A percentile compares a stretch with the other conserved stretches of the same genome.
These are phyloP conservation scores for Nettapus auritus DNA, from an alignment of 2,113 vertebrate genomes.

Conservation along the genomic window DNA sequence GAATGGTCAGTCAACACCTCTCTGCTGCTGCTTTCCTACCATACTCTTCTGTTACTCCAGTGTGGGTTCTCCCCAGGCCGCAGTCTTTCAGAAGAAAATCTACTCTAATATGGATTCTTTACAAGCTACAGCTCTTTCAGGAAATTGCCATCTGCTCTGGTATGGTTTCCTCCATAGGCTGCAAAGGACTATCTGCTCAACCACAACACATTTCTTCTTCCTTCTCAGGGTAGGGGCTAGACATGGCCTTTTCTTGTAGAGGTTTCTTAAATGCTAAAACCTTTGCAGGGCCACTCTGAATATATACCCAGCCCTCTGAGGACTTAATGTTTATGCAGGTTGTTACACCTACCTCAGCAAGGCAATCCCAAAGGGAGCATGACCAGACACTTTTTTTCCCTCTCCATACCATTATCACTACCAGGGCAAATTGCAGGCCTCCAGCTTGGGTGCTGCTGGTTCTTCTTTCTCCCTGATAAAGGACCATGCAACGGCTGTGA, in stretches of 20 bases:
- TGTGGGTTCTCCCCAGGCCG: neutral
- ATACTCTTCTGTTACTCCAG: neutral
- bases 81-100: neutral
- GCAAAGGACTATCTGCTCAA: neutral
- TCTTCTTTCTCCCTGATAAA: neutral
- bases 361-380: too few species aligned
- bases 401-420: too few species aligned
- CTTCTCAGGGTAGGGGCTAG: rapidly evolving
- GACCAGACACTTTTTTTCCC: neutral
- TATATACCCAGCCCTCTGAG: rapidly evolving
- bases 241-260: neutral
- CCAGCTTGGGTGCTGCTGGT: neutral
- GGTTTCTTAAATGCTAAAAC: neutral
- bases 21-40: neutral
- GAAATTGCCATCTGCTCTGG: rapidly evolving
- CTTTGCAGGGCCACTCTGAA: neutral
- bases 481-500: neutral
- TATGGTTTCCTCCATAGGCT: neutral
- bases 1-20: neutral
- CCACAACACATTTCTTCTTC: rapidly evolving
- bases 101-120: neutral
- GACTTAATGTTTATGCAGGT: rapidly evolving
- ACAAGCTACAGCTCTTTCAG: neutral
- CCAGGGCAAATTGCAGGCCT: neutral
- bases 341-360: neutral